Percentiles rank a stretch among this genome's conserved stretches.
Evolutionary conservation across 2,888 invertebrate species (phyloP).

Genomic region (Euproctis similis): DNA sequence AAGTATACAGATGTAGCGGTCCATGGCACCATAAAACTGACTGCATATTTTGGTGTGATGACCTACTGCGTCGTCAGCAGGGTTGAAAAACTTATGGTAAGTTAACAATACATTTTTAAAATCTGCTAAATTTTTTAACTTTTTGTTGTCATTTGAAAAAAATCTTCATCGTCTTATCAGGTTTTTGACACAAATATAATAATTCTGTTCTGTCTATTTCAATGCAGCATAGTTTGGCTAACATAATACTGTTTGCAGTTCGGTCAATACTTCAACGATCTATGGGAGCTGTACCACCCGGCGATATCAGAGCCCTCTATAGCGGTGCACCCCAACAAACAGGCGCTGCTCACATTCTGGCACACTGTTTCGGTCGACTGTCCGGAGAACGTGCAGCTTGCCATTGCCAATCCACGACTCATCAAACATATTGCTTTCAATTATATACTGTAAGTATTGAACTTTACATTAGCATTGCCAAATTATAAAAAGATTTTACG

Average conservation of each 20-base stretch:
- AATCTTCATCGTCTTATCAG: too few species aligned
- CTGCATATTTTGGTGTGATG: slow-evolving; percentile 93
- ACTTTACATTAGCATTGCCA: neutral
- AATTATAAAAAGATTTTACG: neutral
- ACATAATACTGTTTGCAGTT: slow-evolving; percentile 74
- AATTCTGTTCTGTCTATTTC: too few species aligned
- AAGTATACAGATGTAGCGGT: slow-evolving; percentile 90
- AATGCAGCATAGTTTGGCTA: too few species aligned
- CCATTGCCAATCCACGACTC: slow-evolving; percentile 89
- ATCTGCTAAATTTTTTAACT: too few species aligned
- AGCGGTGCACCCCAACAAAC: slow-evolving; percentile 96
- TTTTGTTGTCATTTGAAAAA: too few species aligned
- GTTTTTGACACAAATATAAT: too few species aligned
- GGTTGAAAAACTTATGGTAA: slow-evolving; percentile 94
- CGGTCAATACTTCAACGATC: slow-evolving; percentile 91
- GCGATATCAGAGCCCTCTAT: slow-evolving; percentile 95
- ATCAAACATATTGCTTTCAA: slow-evolving; percentile 97
- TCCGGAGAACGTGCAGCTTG: slow-evolving; percentile 92
- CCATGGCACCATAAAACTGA: slow-evolving; percentile 93
- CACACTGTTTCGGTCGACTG: slow-evolving; percentile 95
- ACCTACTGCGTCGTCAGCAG: slow-evolving; percentile 93
- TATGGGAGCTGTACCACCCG: slow-evolving; percentile 97
- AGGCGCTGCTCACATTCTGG: slow-evolving; percentile 94
- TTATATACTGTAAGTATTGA: slow-evolving; percentile 89
- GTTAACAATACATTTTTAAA: too few species aligned